Evolutionary conservation across 2,797 vertebrate genomes (phyloP), one percentile per base, ranked within the genome.

Genomic region (Takifugu ocellatus): DNA sequence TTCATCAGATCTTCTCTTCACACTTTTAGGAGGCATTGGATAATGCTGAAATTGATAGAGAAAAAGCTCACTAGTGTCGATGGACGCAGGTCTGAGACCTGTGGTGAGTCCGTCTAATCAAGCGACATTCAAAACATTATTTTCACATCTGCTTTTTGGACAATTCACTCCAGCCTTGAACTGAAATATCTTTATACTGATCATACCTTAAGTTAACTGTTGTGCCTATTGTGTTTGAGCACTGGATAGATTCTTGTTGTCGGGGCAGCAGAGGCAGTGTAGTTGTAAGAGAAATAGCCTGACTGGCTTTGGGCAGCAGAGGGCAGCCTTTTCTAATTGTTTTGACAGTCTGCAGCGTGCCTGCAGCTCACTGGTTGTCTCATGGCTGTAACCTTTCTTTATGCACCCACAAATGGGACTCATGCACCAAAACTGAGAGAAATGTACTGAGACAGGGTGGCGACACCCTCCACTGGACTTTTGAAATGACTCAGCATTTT

Each of bases 251-350:
- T 33, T 2, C 1, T 7, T 33, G 31, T 11, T 33, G n/a, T 55
- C 56, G 63, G 16, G 16, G 25, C 52, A 72, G 31, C 54, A 44
- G 51, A 5, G 29, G 21, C 2, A 10, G 25, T n/a, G 17, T 21
- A 9, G 5, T 14, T 33, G n/a, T 6, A 29, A 55, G 45, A 52
- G 5, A 25, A 8, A 53, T 46, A 60, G 59, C 5, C 48, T 44
- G 21, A 46, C 50, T 25, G 11, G 26, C 25, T 78, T 62, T 64
- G 24, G 70, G 61, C 82, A 87, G 80, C 79, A 85, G 83, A 74
- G 79, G 77, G 83, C 81, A 81, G 73, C 27, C 51, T 83, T 63
- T 65, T 70, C 72, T 27, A 57, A 10, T 24, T n/a, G 46, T 57
- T 66, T 44, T n/a, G 27, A 50, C 24, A 25, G 2, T 4, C 42